Base-by-base conservation (phyloP, 2,113 vertebrate genomes). In the Miniopterus natalensis region DNA sequence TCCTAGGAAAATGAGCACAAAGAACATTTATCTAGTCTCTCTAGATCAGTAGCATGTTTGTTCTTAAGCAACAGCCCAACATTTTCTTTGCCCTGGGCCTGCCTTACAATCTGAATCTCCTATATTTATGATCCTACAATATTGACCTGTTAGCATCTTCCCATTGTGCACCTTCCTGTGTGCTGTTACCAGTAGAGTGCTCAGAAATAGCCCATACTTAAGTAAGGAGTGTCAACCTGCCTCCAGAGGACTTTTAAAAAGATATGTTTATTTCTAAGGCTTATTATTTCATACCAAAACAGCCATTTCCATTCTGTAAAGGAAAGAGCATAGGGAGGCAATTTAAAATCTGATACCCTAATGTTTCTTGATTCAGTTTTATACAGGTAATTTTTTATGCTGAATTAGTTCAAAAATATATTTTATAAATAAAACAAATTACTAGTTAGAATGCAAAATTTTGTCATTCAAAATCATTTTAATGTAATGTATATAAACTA, bases 211-310 rank as follows among this genome's bases (percentile, higher is more conserved):
- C n/a, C 12, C 45, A 29, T 42, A 66, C 20, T 25, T 51, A 78
- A 36, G 2, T 40, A 75, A 40, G 2, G 15, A 66, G 42, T 61
- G 70, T 3, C 83, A 70, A 1, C 14, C 21, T 45, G 9, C 70
- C 21, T 53, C 31, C 53, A 40, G 25, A 55, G 14, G 10, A 79
- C 40, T 87, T 92, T 89, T 63, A 12, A 90, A 80, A 83, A 66
- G n/a, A 18, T 1, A 51, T 3, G 2, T 74, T 84, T 83, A 65
- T 94, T 80, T 95, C 5, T 40, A 51, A 53, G 29, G 5, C 27
- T 68, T 86, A 88, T 68, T 13, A 29, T 88, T 93, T 96, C 68
- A 71, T 93, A 74, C 1, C 21, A 86, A 94, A 94, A 53, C 70
- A 96, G 12, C 9, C 13, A 73, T 55, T 40, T 80, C n/a, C 1